A percentile compares a stretch with the other conserved stretches of the same genome.
These are phyloP conservation scores for Epizoanthus scotinus DNA, from an alignment of 92 coral and sea anemone species.

Conservation along the genomic window DNA sequence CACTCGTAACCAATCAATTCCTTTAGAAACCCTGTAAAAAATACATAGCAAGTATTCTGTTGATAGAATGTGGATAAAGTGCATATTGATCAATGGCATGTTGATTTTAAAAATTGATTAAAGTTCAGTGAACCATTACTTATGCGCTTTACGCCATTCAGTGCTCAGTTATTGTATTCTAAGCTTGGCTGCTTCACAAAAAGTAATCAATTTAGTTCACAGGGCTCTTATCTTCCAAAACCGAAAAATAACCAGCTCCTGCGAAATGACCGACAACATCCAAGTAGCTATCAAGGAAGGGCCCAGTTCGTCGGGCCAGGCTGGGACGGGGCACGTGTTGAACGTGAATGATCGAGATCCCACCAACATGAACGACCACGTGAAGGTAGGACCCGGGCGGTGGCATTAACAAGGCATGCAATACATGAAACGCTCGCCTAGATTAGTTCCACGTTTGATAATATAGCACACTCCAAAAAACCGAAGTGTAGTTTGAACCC, in stretches of 20 bases:
- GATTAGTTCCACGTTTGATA: too few relatives aligned
- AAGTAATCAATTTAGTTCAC: background rate
- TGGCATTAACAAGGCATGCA: too few relatives aligned
- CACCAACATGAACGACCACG: constrained; percentile 80
- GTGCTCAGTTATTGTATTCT: background rate
- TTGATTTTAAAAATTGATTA: constrained; percentile 10
- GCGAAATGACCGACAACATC: constrained; percentile 23
- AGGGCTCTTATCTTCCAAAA: background rate
- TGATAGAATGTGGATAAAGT: too few relatives aligned
- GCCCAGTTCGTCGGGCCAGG: constrained; percentile 20
- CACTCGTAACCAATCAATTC: too few relatives aligned
- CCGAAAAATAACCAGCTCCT: background rate
- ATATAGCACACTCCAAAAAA: too few relatives aligned
- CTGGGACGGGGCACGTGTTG: constrained; percentile 65
- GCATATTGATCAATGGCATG: too few relatives aligned
- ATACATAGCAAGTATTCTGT: too few relatives aligned
- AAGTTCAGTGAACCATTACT: background rate
- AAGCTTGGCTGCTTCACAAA: background rate
- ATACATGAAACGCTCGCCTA: too few relatives aligned
- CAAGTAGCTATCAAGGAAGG: constrained; percentile 25
- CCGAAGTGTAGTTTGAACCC: too few relatives aligned
- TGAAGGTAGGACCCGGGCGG: constrained; percentile 51
- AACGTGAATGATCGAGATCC: constrained; percentile 74
- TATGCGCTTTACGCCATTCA: too few relatives aligned
- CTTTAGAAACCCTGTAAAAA: too few relatives aligned